phyloP scores from a whole-genome alignment of 2,888 invertebrate species.

The Dryadula phaetusa region DNA sequence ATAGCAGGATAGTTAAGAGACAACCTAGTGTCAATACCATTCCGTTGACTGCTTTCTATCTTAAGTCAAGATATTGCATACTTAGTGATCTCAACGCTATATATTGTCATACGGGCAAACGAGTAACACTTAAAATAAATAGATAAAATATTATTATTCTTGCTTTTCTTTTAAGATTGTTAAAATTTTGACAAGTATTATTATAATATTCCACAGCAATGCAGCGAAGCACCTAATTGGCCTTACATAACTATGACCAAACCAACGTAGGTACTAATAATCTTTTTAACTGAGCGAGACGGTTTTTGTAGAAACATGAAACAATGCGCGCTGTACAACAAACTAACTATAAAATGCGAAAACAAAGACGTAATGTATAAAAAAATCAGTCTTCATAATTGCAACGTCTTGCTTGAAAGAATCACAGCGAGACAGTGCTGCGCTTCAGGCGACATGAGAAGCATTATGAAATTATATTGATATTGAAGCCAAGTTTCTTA shows the following conservation, averaged over 20 bases:
- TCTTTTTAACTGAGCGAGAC: background rate
- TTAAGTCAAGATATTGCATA: no score
- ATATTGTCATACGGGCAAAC: no score
- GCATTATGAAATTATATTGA: slow-evolving; percentile 4
- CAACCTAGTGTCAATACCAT: no score
- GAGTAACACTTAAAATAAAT: no score
- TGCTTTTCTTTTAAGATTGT: background rate
- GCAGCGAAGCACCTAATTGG: background rate
- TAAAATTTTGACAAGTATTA: background rate
- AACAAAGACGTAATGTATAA: slow-evolving; percentile 21
- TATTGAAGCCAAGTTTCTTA: slow-evolving; percentile 7
- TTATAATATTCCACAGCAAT: no score
- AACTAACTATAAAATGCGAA: slow-evolving; percentile 8
- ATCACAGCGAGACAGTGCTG: background rate
- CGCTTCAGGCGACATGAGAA: background rate
- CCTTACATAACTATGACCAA: slow-evolving; percentile 2
- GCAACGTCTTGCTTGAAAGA: slow-evolving; percentile 14
- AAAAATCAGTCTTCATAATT: slow-evolving; percentile 22
- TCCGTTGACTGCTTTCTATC: no score
- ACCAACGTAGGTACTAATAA: slow-evolving; percentile 6
- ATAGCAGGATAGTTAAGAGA: no score
- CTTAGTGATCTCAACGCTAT: no score
- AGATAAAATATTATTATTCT: background rate
- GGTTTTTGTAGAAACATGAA: background rate
- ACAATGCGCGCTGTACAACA: slow-evolving; percentile 12